Evolutionary conservation across 64 coral and sea anemone species (phyloP).

Genomic region (Hydrozoanthus tunicans): DNA sequence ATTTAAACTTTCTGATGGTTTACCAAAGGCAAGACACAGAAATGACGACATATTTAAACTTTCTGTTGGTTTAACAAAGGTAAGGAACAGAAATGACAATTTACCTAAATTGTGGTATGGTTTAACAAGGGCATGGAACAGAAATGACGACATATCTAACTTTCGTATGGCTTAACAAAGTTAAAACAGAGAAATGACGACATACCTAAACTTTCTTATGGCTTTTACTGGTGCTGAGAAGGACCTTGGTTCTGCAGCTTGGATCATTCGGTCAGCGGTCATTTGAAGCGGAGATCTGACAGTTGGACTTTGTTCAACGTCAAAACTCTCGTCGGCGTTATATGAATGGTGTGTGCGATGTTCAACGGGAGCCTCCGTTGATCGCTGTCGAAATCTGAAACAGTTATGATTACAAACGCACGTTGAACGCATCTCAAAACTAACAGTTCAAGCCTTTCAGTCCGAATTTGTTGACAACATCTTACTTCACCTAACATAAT

Average conservation of each 20-base stretch:
- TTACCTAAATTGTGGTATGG: too few relatives aligned
- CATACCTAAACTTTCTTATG: slow-evolving; percentile 27
- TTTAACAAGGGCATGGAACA: too few relatives aligned
- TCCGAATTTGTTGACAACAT: too few relatives aligned
- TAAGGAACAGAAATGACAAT: too few relatives aligned
- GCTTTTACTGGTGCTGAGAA: slow-evolving; percentile 47
- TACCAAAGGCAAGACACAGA: too few relatives aligned
- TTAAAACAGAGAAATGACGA: not conserved
- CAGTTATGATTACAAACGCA: not conserved
- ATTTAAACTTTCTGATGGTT: too few relatives aligned
- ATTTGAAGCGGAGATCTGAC: not conserved
- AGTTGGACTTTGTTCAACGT: slow-evolving; percentile 33
- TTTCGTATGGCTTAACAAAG: too few relatives aligned
- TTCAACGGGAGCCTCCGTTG: slow-evolving; percentile 19
- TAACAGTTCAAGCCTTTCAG: not conserved
- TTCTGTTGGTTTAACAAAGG: too few relatives aligned
- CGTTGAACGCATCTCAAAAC: not conserved
- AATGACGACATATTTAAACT: too few relatives aligned
- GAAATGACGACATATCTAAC: too few relatives aligned
- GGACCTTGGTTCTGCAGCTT: slow-evolving; percentile 22
- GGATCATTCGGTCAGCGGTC: not conserved
- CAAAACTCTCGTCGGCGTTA: slow-evolving; percentile 39
- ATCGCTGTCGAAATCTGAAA: slow-evolving; percentile 28
- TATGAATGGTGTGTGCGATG: not conserved
- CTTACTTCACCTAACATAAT: too few relatives aligned